A percentile compares a stretch with the other conserved stretches of the same genome.
phyloP scores from a whole-genome alignment of 2,797 vertebrate species.

The Lepilemur septentrionalis region DNA sequence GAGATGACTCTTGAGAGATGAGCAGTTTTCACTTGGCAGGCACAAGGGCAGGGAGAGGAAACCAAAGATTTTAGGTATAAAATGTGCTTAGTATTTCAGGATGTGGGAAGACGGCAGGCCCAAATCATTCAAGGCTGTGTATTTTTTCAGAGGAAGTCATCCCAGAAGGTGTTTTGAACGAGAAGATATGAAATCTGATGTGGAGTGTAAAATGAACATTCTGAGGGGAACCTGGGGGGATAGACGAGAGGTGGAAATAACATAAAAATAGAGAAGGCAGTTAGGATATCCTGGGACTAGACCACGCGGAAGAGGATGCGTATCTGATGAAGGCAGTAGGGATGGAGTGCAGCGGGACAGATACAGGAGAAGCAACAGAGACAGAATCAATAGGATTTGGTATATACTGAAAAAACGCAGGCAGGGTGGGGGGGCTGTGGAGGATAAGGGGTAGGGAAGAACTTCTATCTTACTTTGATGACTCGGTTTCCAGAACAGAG shows the following conservation, averaged over 20 bases:
- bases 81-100: background rate
- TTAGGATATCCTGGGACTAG: background rate
- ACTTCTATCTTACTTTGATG: background rate
- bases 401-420: background rate
- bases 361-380: background rate
- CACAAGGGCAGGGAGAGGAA: background rate
- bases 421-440: background rate
- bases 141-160: constrained; percentile 20
- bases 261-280: background rate
- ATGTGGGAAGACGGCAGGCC: background rate
- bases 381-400: background rate
- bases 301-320: background rate
- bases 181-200: background rate
- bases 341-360: background rate
- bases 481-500: background rate
- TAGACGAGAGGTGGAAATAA: background rate
- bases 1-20: background rate
- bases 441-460: background rate
- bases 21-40: background rate
- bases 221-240: background rate
- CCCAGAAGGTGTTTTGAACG: background rate
- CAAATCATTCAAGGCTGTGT: background rate
- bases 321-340: background rate
- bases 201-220: background rate
- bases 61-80: background rate